Percentiles rank a stretch among this genome's conserved stretches.
Evolutionary conservation across 2,888 invertebrate genomes (phyloP).

Genomic region (Encarsia formosa): DNA sequence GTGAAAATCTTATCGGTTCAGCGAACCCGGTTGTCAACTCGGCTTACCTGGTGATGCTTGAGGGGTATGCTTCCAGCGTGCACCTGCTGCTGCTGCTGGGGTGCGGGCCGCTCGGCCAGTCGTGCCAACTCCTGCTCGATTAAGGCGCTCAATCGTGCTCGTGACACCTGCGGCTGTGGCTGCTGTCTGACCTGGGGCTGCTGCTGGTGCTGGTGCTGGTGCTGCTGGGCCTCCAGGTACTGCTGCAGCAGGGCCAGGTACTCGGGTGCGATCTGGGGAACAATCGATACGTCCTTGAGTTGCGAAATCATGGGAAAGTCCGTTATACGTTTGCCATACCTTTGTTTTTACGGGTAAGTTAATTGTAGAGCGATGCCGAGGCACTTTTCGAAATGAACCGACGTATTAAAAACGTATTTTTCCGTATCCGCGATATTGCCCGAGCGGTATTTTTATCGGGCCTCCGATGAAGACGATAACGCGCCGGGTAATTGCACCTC

Average conservation of each 20-base stretch:
- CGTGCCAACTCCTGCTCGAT: slow-evolving; percentile 17
- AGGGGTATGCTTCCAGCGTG: no score
- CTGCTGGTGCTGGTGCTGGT: slow-evolving; percentile 13
- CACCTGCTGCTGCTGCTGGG: not conserved
- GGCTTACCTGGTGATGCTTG: slow-evolving; percentile 16
- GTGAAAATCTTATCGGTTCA: no score
- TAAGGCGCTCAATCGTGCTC: slow-evolving; percentile 4
- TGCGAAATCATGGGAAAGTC: not conserved
- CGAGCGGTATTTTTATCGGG: no score
- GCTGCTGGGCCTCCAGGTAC: slow-evolving; percentile 18
- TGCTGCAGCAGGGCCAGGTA: slow-evolving; percentile 23
- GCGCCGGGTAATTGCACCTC: no score
- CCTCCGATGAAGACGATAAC: no score
- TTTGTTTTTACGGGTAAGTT: no score
- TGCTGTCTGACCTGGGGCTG: slow-evolving; percentile 1
- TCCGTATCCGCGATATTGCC: no score
- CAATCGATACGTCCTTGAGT: not conserved
- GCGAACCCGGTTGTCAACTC: no score
- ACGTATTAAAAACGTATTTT: no score
- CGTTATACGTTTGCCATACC: no score
- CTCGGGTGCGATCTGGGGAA: slow-evolving; percentile 18
- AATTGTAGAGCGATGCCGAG: no score
- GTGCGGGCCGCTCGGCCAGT: slow-evolving; percentile 9
- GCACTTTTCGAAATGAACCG: no score
- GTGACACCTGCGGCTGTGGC: slow-evolving; percentile 5